A percentile compares a stretch with the other conserved stretches of the same genome.
Conservation (phyloP, 2,888 invertebrate genomes). For the Thymelicus lineola region DNA sequence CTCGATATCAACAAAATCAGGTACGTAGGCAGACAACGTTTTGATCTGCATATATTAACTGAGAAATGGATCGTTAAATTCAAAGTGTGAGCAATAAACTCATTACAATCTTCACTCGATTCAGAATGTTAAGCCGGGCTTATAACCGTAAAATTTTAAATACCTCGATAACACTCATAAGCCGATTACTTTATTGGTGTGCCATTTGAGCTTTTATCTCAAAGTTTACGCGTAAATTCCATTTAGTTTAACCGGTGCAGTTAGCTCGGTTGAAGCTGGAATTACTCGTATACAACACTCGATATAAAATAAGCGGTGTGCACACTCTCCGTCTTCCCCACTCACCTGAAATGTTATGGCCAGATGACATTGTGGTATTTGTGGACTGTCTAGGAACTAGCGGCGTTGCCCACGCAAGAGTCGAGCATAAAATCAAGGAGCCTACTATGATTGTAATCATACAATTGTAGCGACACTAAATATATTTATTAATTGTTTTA, state of each 20-base stretch:
- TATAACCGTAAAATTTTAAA: conserved; percentile 48
- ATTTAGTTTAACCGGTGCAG: conserved; percentile 16
- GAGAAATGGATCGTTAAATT: conserved; percentile 18
- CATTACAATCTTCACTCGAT: conserved; percentile 31
- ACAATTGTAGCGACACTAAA: too few species aligned
- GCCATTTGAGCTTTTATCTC: conserved; percentile 46
- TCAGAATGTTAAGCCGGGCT: conserved; percentile 31
- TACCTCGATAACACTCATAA: conserved; percentile 44
- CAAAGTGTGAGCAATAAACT: conserved; percentile 35
- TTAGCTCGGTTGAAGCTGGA: conserved; percentile 4
- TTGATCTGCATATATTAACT: conserved; percentile 27
- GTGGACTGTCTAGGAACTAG: neutral
- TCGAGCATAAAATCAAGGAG: too few species aligned
- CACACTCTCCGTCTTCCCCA: neutral
- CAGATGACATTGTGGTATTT: neutral
- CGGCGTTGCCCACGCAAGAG: neutral
- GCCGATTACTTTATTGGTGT: conserved; percentile 47
- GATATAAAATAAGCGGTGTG: neutral
- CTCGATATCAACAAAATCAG: conserved; percentile 9
- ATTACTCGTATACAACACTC: neutral
- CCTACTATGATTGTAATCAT: too few species aligned
- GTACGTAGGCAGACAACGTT: conserved; percentile 13
- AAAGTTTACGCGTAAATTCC: conserved; percentile 47
- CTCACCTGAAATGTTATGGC: neutral
- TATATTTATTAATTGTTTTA: too few species aligned